Percentiles rank a stretch among this genome's conserved stretches.
Evolutionary conservation across 1,140 invertebrate genomes (phyloP).

Genomic region (Lutraria rhynchaena): DNA sequence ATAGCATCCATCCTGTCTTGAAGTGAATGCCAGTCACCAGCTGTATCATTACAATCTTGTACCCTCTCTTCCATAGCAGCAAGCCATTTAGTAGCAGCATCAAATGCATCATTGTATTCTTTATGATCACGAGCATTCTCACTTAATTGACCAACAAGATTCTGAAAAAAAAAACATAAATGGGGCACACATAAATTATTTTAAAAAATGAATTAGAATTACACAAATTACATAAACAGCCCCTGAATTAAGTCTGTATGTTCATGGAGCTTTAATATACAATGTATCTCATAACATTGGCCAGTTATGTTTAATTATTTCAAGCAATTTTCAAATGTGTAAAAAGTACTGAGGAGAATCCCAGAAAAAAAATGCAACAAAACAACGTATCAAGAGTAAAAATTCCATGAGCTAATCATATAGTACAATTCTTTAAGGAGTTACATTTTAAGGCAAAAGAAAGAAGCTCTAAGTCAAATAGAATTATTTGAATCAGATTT

Average conservation of each 20-base stretch:
- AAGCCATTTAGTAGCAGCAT: constrained; percentile 75
- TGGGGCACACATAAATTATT: too few relatives aligned
- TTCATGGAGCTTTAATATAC: background rate
- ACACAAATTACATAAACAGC: background rate
- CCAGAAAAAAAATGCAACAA: too few relatives aligned
- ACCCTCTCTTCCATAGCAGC: constrained; percentile 72
- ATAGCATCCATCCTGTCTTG: constrained; percentile 77
- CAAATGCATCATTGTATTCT: constrained; percentile 75
- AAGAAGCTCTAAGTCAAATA: too few relatives aligned
- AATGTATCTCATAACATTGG: constrained; percentile 2
- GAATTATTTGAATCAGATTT: too few relatives aligned
- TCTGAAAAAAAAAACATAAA: constrained; percentile 62
- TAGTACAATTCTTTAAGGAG: too few relatives aligned
- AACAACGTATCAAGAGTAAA: too few relatives aligned
- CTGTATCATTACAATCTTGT: constrained; percentile 74
- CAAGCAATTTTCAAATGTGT: too few relatives aligned
- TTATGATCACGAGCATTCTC: constrained; percentile 78
- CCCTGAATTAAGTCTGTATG: background rate
- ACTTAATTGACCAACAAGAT: constrained; percentile 87
- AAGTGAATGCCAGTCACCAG: constrained; percentile 77
- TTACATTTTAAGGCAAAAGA: too few relatives aligned
- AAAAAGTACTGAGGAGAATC: too few relatives aligned
- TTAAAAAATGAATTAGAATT: background rate
- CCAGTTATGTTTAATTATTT: too few relatives aligned
- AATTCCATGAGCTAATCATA: too few relatives aligned